A percentile compares a stretch with the other conserved stretches of the same genome.
phyloP scores from a whole-genome alignment of 2,113 vertebrate species.

The Oncorhynchus nerka region DNA sequence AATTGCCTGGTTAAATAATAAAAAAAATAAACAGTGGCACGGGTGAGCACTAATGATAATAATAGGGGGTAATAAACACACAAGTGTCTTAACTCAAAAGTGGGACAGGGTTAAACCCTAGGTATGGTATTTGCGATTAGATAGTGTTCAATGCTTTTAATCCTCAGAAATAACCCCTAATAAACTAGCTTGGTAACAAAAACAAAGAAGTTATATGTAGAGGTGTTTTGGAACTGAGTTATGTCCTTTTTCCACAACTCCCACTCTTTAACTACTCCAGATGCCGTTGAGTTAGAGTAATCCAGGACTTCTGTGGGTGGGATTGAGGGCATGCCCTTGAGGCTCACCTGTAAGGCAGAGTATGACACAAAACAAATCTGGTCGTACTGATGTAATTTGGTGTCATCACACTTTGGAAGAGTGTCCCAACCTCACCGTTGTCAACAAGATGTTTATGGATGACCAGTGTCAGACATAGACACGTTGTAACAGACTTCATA shows the following conservation, averaged over 20 bases:
- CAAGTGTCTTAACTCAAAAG: no score
- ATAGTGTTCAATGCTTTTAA: no score
- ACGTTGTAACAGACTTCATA: background rate
- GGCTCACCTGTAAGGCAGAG: background rate
- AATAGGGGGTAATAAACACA: no score
- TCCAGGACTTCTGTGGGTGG: background rate
- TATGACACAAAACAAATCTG: background rate
- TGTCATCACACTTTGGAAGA: background rate
- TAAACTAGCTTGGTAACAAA: no score
- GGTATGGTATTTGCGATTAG: no score
- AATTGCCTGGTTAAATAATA: no score
- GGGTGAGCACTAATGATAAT: background rate
- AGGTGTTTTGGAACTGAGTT: no score
- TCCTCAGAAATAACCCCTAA: no score
- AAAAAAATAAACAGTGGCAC: background rate
- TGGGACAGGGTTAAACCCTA: no score
- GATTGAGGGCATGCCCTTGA: background rate
- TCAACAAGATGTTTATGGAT: background rate
- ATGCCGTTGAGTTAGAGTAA: background rate
- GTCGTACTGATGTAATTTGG: background rate
- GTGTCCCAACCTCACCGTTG: background rate
- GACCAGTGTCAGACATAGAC: background rate
- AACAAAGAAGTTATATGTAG: no score
- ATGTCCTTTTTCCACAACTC: no score
- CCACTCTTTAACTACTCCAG: background rate